These are phyloP conservation scores for Pteropus rufus DNA, from an alignment of 2,797 vertebrate species.

Conservation along the genomic window DNA sequence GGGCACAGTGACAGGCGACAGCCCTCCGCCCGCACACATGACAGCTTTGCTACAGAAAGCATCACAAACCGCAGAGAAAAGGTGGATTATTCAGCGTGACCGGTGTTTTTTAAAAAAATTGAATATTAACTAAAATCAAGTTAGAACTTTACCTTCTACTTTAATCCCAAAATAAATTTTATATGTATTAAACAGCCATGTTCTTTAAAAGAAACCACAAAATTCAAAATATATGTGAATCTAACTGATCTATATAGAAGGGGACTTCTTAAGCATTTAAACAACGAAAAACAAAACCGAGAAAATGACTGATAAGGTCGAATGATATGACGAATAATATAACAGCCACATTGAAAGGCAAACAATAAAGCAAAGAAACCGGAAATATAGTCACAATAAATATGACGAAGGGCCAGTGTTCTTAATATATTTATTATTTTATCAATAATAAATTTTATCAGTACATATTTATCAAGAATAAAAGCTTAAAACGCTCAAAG, in stretches of 20 bases:
- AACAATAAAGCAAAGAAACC: background rate
- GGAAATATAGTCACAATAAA: background rate
- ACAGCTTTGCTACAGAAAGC: background rate
- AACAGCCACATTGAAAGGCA: background rate
- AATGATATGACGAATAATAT: background rate
- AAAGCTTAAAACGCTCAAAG: background rate
- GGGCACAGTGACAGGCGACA: background rate
- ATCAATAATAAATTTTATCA: too few relatives aligned
- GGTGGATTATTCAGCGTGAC: background rate
- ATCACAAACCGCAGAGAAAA: background rate
- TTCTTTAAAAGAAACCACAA: background rate
- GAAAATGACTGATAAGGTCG: background rate
- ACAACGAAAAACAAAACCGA: background rate
- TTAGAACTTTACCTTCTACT: background rate
- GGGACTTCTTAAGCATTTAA: background rate
- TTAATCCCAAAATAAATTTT: background rate
- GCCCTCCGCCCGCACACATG: accelerated
- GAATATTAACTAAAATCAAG: background rate
- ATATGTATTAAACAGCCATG: background rate
- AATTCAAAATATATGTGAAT: background rate
- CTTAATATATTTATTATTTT: background rate
- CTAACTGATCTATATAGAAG: background rate
- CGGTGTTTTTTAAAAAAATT: background rate
- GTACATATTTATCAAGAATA: background rate
- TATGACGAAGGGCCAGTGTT: background rate